Base-by-base conservation (phyloP, 1,140 invertebrate genomes). In the Thaumatotibia leucotreta region DNA sequence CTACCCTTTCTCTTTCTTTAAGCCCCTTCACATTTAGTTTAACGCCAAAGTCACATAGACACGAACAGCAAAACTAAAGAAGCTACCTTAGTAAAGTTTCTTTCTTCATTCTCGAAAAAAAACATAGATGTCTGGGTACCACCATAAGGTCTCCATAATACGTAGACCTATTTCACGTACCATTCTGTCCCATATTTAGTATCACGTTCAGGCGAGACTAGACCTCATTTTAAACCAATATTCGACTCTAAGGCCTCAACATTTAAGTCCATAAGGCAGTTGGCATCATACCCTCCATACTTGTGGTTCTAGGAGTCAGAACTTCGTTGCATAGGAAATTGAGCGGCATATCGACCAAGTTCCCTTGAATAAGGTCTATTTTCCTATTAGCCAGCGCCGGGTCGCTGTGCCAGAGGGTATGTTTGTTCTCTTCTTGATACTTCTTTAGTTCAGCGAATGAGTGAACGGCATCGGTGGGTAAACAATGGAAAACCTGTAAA, bases 281-380 rank as follows among this genome's bases (percentile, higher is more conserved):
- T 10, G 96, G 96, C 93, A 96, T 94, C 72, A 96, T 95, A 50
- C 95, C 96, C 88, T 98, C 97, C 80, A 97, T 96, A 52, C 96
- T 95, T 58, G 94, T 93, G 33, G 94, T 93, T 63, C 94, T 93
- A 2, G 97, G 97, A 23, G 95, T 96, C 20, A 98, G 91, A 58
- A 93, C 93, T 91, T 98, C 97, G 72, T 97, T 94, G 72, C 93
- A 93, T 14, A 99, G 93, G 86, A 99, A 99, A 64, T 96, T 91
- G 22, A 98, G 85, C 4, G 98, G 97, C 73, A 98, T 91, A 66
- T 97, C 93, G 0, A 99, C 97, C 63, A 99, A 83, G 85, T 97
- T 93, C 22, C 98, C 98, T 93, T 96, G 81, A 33, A 98, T 94
- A 75, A 94, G 93, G 62, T 93, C 91, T 35, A 98, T 89, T 85